Evolutionary conservation across 2,888 invertebrate genomes (phyloP), one percentile per base, ranked within the genome.

Genomic region (Metopia argyrocephala): DNA sequence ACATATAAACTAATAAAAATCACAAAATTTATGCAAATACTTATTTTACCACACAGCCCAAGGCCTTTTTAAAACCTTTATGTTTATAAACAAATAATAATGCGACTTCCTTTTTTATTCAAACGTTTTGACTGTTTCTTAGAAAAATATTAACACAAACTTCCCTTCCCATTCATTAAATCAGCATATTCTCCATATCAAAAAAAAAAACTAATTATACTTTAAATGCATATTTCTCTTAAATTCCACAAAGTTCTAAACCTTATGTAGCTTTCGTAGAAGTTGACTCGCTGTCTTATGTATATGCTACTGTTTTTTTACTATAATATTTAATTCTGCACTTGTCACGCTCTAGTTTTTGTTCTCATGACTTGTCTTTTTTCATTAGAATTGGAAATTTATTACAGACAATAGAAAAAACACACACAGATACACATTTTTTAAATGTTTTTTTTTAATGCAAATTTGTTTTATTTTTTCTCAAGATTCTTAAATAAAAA

Each of bases 291-390:
- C 27, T 46, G 27, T 61, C 4, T 6, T 45, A 38, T 38, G 38
- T 9, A 12, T 38, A 12, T 31, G 7, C 12, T 38, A 12, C 12
- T 31, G 1, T 46, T 64, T 48, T 57, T 12, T 57, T 46, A 28
- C 27, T 25, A 5, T 74, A 23, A 20, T 57, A 5, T 38, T 61
- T 27, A 74, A 23, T 20, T 74, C 65, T 79, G 66, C 84, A 85
- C 84, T 83, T 84, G 84, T 85, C 83, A 84, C 83, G 84, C 84
- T 85, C 85, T 84, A 83, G 81, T 85, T 85, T 84, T 56, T 79
- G 84, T 85, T 84, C 85, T 83, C 84, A 85, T 85, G 84, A 84
- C 84, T 85, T 84, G 82, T 69, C 75, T 70, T 57, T 66, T 50
- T 38, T 52, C 38, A 38, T 9, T 12, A 38, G n/a, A 15, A 5